Percentiles rank a stretch among this genome's conserved stretches.
These are phyloP conservation scores for Dendrocincla fuliginosa DNA, from an alignment of 2,797 vertebrate genomes.

Conservation along the genomic window DNA sequence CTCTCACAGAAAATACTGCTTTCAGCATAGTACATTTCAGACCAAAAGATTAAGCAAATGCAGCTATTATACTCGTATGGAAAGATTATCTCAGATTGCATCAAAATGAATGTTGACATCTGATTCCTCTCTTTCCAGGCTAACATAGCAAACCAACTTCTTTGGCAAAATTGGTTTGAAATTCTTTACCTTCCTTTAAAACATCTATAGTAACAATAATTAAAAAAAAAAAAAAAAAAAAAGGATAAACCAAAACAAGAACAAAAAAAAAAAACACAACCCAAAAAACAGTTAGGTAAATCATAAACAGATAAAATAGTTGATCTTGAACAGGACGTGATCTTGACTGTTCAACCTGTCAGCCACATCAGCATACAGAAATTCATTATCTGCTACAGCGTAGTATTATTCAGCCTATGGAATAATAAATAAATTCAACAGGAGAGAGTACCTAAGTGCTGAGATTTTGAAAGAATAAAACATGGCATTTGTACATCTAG, in stretches of 20 bases:
- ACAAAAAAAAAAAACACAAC: background rate
- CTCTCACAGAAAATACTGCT: conserved; percentile 6
- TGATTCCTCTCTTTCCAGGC: background rate
- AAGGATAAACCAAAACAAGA: background rate
- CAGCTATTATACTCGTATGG: background rate
- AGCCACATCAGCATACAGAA: background rate
- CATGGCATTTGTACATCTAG: background rate
- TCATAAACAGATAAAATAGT: background rate
- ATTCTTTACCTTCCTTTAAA: conserved; percentile 44
- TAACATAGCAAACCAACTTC: background rate
- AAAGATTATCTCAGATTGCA: background rate
- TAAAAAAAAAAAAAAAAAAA: background rate
- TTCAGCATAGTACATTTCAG: conserved; percentile 27
- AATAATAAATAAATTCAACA: background rate
- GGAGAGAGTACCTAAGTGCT: background rate
- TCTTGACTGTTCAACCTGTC: conserved; percentile 61
- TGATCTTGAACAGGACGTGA: conserved; percentile 1
- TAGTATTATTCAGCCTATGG: background rate
- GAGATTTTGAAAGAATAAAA: background rate
- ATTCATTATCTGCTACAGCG: background rate
- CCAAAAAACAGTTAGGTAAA: background rate
- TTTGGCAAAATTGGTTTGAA: background rate
- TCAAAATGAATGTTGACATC: background rate
- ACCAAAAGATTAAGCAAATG: conserved; percentile 37
- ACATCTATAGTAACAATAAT: background rate